Base-by-base conservation (phyloP, 2,113 vertebrate genomes). In the Callocephalon fimbriatum region DNA sequence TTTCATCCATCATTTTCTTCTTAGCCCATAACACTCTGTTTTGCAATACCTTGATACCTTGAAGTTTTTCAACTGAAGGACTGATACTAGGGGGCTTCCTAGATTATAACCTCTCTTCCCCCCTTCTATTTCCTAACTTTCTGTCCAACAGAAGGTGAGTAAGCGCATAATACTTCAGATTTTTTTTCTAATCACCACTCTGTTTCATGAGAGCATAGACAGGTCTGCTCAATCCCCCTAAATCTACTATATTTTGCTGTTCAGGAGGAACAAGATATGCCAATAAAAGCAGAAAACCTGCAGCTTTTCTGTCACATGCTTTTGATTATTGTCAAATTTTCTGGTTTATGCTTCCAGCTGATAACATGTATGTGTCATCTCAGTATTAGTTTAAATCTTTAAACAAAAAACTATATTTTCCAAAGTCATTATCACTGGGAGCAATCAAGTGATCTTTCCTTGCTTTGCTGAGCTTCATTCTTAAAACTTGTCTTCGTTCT, bases 361-460 rank as follows among this genome's bases (percentile, higher is more conserved):
- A 91, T 98, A 97, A 98, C 93, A 89, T 90, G 84, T 97, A 95
- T 92, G 94, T 90, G 91, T 97, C 93, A 97, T 96, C 94, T 98
- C 97, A 84, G 95, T 94, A 98, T 99, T 99, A 99, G 96, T 99
- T 99, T 98, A 99, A 99, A 98, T 99, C 99, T 98, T 99, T 99
- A 99, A 99, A 99, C 98, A 99, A 99, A 99, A 99, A 99, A 99
- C 99, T 99, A 99, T 99, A 99, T 99, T 99, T 99, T 98, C 99
- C 99, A 99, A 99, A 99, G 98, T 99, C 99, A 98, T 99, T 99
- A 99, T 99, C 99, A 94, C 99, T 99, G 80, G 99, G 99, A 96
- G 99, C 99, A 98, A 99, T 99, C 98, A 99, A 98, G 98, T 99
- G 99, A 95, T 99, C 99, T 98, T 99, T 99, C 96, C 97, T 98